Percentiles rank a stretch among this genome's conserved stretches.
phyloP scores from a whole-genome alignment of 2,113 vertebrate genomes.

The Anolis carolinensis region DNA sequence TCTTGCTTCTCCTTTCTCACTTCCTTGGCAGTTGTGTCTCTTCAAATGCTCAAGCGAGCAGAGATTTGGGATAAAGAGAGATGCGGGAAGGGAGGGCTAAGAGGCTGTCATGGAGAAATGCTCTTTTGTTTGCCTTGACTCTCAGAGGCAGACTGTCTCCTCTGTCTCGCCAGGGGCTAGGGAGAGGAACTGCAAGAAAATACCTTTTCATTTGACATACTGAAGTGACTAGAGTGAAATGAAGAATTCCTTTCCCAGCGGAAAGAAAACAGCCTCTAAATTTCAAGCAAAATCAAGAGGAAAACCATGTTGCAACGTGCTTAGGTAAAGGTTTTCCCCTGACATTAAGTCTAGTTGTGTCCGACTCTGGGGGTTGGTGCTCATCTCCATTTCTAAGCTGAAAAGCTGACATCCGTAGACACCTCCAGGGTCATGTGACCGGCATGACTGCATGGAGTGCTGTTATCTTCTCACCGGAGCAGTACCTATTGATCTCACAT shows the following conservation, averaged over 20 bases:
- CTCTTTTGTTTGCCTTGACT: slow-evolving; percentile 68
- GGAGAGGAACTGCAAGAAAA: slow-evolving; percentile 32
- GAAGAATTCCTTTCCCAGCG: not conserved
- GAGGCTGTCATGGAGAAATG: slow-evolving; percentile 60
- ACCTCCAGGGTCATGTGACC: too few relatives aligned
- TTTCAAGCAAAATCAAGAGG: not conserved
- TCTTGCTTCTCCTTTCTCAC: slow-evolving; percentile 36
- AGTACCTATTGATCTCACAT: too few relatives aligned
- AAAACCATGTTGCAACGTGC: slow-evolving; percentile 7
- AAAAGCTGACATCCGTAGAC: too few relatives aligned
- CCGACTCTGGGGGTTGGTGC: too few relatives aligned
- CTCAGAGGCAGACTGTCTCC: slow-evolving; percentile 3
- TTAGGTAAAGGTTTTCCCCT: too few relatives aligned
- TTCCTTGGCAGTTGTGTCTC: slow-evolving; percentile 55
- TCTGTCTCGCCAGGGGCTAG: slow-evolving; percentile 35
- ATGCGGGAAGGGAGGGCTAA: slow-evolving; percentile 56
- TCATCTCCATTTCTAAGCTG: too few relatives aligned
- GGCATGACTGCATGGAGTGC: too few relatives aligned
- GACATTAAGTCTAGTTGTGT: too few relatives aligned
- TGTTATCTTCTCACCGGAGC: too few relatives aligned
- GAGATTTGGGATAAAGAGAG: slow-evolving; percentile 38
- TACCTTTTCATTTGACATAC: slow-evolving; percentile 32
- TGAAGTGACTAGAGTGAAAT: not conserved
- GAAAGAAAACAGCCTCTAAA: slow-evolving; percentile 28
- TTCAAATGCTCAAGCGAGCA: slow-evolving; percentile 46